phyloP scores from a whole-genome alignment of 2,888 invertebrate species.

The Tinea trinotella region DNA sequence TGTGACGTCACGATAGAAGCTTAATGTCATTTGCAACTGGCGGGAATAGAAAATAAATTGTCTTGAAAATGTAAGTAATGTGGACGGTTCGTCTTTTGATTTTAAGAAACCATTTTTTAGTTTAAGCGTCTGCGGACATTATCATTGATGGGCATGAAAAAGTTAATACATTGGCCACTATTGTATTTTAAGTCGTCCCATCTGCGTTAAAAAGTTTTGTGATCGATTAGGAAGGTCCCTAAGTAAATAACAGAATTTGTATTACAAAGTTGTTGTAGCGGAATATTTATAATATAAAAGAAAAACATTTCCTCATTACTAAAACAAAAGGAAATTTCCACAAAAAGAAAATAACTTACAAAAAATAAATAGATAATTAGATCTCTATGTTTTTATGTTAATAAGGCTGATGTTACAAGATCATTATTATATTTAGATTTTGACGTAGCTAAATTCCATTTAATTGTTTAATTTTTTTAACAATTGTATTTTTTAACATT shows the following conservation, averaged over 20 bases:
- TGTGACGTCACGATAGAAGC: too few relatives aligned
- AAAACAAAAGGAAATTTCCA: neutral
- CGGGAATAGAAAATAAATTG: too few relatives aligned
- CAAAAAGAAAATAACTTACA: neutral
- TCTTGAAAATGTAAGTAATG: too few relatives aligned
- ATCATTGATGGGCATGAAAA: too few relatives aligned
- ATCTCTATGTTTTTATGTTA: neutral
- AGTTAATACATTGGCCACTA: neutral
- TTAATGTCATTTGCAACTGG: too few relatives aligned
- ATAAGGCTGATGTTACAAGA: neutral
- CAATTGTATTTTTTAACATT: too few relatives aligned
- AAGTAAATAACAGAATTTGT: neutral
- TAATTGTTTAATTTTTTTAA: too few relatives aligned
- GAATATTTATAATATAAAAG: neutral
- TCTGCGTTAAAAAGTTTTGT: neutral
- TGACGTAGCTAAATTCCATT: too few relatives aligned
- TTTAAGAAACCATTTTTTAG: too few relatives aligned
- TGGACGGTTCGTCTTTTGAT: too few relatives aligned
- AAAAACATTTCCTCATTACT: neutral
- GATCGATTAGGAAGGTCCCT: neutral
- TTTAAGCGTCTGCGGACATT: too few relatives aligned
- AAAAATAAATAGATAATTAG: constrained; percentile 6
- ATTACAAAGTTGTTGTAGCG: neutral
- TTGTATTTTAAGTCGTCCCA: neutral
- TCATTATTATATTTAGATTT: too few relatives aligned